Conservation (phyloP, 2,797 vertebrate genomes). For the Poeciliopsis paucimaculata region DNA sequence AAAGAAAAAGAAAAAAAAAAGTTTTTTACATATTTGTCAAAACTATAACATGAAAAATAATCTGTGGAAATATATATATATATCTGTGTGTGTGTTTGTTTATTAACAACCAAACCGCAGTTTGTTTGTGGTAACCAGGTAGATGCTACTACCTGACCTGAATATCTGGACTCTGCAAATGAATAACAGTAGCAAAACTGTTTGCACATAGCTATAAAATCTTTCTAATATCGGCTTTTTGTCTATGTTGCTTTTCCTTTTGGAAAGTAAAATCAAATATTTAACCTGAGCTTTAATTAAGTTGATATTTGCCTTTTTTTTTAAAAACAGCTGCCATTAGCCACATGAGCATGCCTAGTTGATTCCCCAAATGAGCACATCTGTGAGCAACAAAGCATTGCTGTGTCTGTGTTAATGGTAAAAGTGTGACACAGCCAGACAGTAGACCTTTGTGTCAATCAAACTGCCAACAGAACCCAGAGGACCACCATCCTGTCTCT, state of each 20-base stretch:
- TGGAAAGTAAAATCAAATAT: neutral
- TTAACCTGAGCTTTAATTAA: neutral
- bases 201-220: neutral
- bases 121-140: neutral
- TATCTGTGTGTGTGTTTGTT: too few relatives aligned
- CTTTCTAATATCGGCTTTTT: neutral
- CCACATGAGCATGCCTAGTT: neutral
- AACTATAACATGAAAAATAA: too few relatives aligned
- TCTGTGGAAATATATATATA: too few relatives aligned
- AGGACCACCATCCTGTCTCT: neutral
- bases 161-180: neutral
- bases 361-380: neutral
- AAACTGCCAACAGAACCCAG: neutral
- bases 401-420: neutral
- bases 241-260: neutral
- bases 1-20: too few relatives aligned
- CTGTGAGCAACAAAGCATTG: neutral
- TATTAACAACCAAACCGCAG: neutral
- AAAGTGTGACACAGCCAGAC: neutral
- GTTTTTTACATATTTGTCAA: too few relatives aligned
- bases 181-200: neutral
- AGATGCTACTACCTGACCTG: neutral
- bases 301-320: neutral
- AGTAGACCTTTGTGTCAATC: neutral
- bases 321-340: neutral